phyloP scores from a whole-genome alignment of 2,797 vertebrate genomes.

The Phalloptychus januarius region DNA sequence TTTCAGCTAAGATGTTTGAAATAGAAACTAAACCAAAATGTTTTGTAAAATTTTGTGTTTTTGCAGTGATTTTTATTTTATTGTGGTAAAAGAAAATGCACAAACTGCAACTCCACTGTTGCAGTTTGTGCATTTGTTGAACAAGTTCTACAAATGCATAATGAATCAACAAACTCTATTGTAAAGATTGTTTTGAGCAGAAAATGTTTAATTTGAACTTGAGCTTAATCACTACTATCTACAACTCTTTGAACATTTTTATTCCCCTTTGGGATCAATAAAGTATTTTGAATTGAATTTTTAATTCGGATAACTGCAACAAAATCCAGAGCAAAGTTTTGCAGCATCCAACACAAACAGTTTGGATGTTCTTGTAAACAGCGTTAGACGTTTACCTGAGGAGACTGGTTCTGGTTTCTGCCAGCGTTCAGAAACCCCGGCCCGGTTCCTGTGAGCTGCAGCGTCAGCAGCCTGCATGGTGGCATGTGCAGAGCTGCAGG shows the following conservation, averaged over 20 bases:
- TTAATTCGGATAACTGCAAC: background rate
- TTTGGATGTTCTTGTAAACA: background rate
- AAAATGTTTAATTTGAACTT: background rate
- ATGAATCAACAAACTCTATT: background rate
- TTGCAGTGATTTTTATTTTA: background rate
- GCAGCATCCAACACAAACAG: background rate
- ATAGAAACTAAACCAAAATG: no score
- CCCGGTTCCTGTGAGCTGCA: conserved; percentile 30
- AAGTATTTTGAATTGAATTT: no score
- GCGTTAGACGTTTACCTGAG: background rate
- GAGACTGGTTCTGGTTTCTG: background rate
- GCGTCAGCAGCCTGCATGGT: conserved; percentile 35
- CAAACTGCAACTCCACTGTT: background rate
- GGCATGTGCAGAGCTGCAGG: conserved; percentile 13
- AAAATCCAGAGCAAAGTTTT: background rate
- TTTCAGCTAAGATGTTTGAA: no score
- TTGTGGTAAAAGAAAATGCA: background rate
- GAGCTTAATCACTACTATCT: background rate
- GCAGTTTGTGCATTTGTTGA: no score
- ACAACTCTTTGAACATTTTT: no score
- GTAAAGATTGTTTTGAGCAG: background rate
- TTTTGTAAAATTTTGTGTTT: background rate
- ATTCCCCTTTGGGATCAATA: no score
- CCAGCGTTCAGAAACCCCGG: conserved; percentile 30
- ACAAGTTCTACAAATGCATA: background rate